Conservation (phyloP, 2,113 vertebrate species). For the Pteruthius melanotis region DNA sequence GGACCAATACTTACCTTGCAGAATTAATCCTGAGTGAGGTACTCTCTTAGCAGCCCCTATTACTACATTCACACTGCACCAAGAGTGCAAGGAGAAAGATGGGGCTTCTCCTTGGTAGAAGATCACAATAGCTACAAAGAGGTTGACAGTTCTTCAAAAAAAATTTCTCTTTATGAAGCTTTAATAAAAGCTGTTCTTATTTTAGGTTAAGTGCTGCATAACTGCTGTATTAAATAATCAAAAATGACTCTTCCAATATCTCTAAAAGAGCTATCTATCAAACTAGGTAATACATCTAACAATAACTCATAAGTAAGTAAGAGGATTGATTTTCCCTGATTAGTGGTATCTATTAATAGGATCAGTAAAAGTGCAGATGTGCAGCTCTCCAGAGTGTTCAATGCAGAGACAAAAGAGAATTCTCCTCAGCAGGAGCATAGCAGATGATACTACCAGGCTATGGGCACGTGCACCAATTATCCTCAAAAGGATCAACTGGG, state of each 20-base stretch:
- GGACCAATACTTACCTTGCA: not conserved
- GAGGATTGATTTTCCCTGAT: not conserved
- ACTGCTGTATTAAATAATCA: not conserved
- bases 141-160: not conserved
- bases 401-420: not conserved
- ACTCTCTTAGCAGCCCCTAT: not conserved
- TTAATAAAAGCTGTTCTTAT: not conserved
- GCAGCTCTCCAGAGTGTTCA: not conserved
- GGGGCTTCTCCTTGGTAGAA: not conserved
- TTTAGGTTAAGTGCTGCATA: not conserved
- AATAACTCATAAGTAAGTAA: not conserved
- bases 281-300: not conserved
- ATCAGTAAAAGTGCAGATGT: not conserved
- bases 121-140: not conserved
- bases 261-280: not conserved
- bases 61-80: not conserved
- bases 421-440: not conserved
- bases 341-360: not conserved
- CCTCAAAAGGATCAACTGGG: not conserved
- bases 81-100: not conserved
- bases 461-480: not conserved
- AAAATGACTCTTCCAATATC: not conserved
- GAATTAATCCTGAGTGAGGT: not conserved
- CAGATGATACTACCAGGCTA: not conserved
- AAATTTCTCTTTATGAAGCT: not conserved